Base-by-base conservation (phyloP, 1,140 invertebrate species). In the Caerostris darwini region DNA sequence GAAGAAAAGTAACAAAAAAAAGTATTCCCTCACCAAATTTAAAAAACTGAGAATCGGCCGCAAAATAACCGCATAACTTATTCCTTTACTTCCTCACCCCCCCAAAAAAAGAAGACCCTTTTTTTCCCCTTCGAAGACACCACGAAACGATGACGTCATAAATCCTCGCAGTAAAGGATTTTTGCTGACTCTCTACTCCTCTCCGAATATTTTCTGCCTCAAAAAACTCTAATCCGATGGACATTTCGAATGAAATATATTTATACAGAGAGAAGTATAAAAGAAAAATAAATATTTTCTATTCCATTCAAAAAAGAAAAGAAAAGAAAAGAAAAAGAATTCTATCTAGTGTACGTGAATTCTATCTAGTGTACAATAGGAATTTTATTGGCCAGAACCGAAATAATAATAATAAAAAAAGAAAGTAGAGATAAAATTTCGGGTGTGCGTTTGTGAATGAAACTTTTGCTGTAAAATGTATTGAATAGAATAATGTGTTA, bases 221-320 rank as follows among this genome's bases (percentile, higher is more conserved):
- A 87, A 87, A 93, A 92, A 93, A 86, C 92, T 61, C 82, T 93
- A 93, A 93, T 93, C 82, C 92, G 83, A 93, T 93, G 77, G 92
- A 93, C 92, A 87, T 93, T 93, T 93, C 82, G 77, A 93, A 93
- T 83, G 82, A 83, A 93, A 93, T 93, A 93, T 93, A 93, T 93
- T 93, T 93, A 93, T 93, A 93, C 92, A 93, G 87, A 93, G 83
- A 87, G 83, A 93, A 86, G 85, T 59, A 87, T 93, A 64, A 85
- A 67, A 91, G 59, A 88, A 88, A 12, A 17, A 93, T 83, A 93
- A 71, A 71, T 93, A 71, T 93, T 93, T 93, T 87, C 56, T 57
- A 87, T 93, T 58, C 67, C 71, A 82, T 7, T 7, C 56, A 61
- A 82, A 34, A 59, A 61, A 90, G 53, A 67, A 19, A n/a, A 64